phyloP scores from a whole-genome alignment of 2,113 vertebrate species.

The Rhabdornis inornatus region DNA sequence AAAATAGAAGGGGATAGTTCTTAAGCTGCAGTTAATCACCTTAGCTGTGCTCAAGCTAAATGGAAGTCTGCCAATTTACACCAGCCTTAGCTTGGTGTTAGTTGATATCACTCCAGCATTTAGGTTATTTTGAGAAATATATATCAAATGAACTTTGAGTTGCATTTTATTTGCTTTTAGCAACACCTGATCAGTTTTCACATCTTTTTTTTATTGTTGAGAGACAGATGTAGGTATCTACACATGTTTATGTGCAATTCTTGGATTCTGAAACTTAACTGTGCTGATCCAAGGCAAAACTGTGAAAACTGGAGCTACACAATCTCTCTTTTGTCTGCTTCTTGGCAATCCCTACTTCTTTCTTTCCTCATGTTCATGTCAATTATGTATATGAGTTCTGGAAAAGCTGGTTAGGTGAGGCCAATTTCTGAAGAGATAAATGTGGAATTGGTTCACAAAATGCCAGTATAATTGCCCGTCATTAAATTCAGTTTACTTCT shows the following conservation, averaged over 20 bases:
- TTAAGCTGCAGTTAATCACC: slow-evolving; percentile 52
- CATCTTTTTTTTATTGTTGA: background rate
- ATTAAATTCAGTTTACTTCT: background rate
- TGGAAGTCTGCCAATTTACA: slow-evolving; percentile 32
- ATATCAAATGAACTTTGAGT: background rate
- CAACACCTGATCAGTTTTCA: background rate
- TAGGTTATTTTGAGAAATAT: background rate
- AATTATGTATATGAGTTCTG: background rate
- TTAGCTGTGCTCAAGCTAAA: slow-evolving; percentile 36
- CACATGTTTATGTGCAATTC: background rate
- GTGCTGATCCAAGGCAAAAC: background rate
- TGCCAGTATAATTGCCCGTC: background rate
- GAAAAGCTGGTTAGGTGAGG: background rate
- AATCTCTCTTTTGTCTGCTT: background rate
- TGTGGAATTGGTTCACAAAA: background rate
- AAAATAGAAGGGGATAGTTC: slow-evolving; percentile 59
- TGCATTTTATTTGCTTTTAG: background rate
- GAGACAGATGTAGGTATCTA: background rate
- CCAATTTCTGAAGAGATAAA: background rate
- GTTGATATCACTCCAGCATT: background rate
- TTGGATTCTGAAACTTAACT: background rate
- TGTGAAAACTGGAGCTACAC: background rate
- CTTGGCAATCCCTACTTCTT: background rate
- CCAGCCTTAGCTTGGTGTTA: background rate
- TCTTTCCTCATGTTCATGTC: background rate